Evolutionary conservation across 2,113 vertebrate genomes (phyloP).

Genomic region (Mastomys natalensis): DNA sequence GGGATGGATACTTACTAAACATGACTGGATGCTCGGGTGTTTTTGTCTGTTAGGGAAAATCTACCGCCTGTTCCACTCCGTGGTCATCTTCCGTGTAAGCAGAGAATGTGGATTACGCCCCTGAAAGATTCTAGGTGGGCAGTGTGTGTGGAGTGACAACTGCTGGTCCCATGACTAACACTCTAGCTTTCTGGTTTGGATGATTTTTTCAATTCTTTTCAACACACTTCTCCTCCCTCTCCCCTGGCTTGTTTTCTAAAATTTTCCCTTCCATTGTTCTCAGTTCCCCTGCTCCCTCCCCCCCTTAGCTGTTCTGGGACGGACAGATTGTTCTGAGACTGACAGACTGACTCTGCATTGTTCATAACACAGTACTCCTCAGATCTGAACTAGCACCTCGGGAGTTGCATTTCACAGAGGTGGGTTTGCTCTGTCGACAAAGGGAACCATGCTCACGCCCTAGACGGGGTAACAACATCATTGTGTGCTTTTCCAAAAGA

Average conservation of each 20-base stretch:
- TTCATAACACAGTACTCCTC: constrained; percentile 25
- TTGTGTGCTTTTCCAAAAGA: constrained; percentile 86
- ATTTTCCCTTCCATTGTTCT: constrained; percentile 30
- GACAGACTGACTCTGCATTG: constrained; percentile 46
- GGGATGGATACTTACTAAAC: background rate
- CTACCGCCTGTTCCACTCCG: background rate
- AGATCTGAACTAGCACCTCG: constrained; percentile 11
- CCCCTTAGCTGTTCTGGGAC: constrained; percentile 1
- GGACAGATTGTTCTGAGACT: background rate
- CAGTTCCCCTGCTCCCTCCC: background rate
- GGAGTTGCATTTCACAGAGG: constrained; percentile 41
- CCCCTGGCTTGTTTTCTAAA: background rate
- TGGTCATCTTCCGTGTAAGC: background rate
- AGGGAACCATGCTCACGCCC: constrained; percentile 23
- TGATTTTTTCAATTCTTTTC: background rate
- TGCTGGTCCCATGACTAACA: background rate
- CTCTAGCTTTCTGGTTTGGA: background rate
- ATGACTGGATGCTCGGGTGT: background rate
- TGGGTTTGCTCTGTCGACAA: background rate
- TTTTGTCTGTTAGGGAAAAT: background rate
- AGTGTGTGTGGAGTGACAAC: background rate
- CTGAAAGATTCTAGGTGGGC: background rate
- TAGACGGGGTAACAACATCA: constrained; percentile 57
- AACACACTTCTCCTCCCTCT: background rate
- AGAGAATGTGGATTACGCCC: background rate